phyloP scores from a whole-genome alignment of 30 jellyfish, hydroid and myxozoan genomes.

The Kudoa iwatai region DNA sequence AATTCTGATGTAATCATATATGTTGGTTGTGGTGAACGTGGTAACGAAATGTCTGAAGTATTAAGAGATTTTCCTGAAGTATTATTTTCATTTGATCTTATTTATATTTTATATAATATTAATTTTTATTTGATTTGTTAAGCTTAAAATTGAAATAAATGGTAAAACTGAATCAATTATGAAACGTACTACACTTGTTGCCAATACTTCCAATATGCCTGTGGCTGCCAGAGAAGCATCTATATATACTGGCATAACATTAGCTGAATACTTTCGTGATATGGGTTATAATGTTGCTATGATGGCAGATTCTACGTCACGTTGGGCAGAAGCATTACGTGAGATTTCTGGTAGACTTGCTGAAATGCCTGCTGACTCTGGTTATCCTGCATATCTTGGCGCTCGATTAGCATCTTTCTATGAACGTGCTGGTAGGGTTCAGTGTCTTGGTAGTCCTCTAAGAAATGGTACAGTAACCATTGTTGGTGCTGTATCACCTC shows the following conservation, averaged over 20 bases:
- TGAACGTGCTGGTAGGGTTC: constrained; percentile 94
- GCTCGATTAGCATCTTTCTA: constrained; percentile 89
- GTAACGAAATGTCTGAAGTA: constrained; percentile 98
- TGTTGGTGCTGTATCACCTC: constrained; percentile 98
- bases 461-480: constrained; percentile 88
- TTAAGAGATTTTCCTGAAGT: constrained; percentile 86
- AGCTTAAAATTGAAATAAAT: constrained; percentile 62
- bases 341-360: constrained; percentile 96
- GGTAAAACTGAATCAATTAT: constrained; percentile 78
- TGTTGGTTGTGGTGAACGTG: constrained; percentile 98
- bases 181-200: constrained; percentile 93
- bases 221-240: constrained; percentile 99
- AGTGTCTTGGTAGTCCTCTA: constrained; percentile 63
- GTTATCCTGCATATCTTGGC: constrained; percentile 85
- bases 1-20: constrained; percentile 76
- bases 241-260: constrained; percentile 71
- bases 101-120: background rate
- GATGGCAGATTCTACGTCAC: constrained; percentile 98
- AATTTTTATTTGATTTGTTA: background rate
- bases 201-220: constrained; percentile 97
- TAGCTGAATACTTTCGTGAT: constrained; percentile 81
- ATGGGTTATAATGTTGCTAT: constrained; percentile 78
- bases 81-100: background rate
- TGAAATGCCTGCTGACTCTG: constrained; percentile 99
- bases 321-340: constrained; percentile 98